Percentiles rank a stretch among this genome's conserved stretches.
Conservation (phyloP, 64 coral and sea anemone genomes). For the Pocillopora verrucosa region DNA sequence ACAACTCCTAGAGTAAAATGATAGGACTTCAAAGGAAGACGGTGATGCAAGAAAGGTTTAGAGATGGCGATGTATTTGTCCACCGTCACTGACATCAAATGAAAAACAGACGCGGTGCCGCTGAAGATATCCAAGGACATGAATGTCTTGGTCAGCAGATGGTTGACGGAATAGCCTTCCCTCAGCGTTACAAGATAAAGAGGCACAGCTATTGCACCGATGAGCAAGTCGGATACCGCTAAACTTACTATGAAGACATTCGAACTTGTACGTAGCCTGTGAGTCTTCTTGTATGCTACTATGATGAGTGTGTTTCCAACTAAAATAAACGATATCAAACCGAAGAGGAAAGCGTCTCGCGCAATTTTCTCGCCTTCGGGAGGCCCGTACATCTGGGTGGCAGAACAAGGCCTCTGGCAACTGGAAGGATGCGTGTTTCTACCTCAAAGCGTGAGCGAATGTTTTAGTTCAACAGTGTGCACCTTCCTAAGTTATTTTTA, state of each 20-base stretch:
- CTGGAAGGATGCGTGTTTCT: not conserved
- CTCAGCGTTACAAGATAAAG: conserved; percentile 47
- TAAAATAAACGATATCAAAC: conserved; percentile 52
- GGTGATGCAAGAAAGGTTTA: conserved; percentile 61
- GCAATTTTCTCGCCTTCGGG: not conserved
- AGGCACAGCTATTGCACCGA: conserved; percentile 59
- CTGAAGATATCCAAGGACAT: conserved; percentile 80
- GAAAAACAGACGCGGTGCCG: conserved; percentile 71
- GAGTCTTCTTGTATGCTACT: conserved; percentile 63
- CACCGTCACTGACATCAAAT: conserved; percentile 70
- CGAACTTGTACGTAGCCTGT: conserved; percentile 61
- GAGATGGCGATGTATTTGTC: conserved; percentile 74
- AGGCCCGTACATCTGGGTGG: not conserved
- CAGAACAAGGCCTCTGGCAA: too few relatives aligned
- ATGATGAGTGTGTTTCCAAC: conserved; percentile 69
- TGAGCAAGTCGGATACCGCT: conserved; percentile 66
- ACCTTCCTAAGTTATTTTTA: not conserved
- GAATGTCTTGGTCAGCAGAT: not conserved
- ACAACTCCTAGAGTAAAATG: not conserved
- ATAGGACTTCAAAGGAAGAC: conserved; percentile 42
- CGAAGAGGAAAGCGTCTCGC: not conserved
- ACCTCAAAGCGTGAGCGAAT: not conserved
- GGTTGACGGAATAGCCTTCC: not conserved
- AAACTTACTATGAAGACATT: conserved; percentile 71
- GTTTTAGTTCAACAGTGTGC: not conserved